phyloP scores from a whole-genome alignment of 2,888 invertebrate species.

The Macrosoma leucophasiata region DNA sequence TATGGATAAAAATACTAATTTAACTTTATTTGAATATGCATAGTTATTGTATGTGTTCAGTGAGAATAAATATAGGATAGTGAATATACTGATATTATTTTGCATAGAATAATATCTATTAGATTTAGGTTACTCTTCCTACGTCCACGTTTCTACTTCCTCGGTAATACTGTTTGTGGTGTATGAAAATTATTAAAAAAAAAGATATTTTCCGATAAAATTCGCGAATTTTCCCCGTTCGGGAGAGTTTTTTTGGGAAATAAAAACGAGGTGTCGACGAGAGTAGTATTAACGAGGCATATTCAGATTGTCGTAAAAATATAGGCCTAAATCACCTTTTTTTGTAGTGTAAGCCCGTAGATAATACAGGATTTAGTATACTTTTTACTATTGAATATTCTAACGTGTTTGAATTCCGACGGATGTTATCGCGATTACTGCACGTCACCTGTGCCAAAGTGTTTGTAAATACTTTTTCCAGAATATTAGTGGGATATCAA shows the following conservation, averaged over 20 bases:
- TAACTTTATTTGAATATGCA: slow-evolving; percentile 8
- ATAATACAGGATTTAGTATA: slow-evolving; percentile 60
- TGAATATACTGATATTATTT: slow-evolving; percentile 55
- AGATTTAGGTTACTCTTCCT: slow-evolving; percentile 39
- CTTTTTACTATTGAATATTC: slow-evolving; percentile 45
- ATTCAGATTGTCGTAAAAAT: slow-evolving; percentile 4
- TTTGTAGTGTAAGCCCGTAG: slow-evolving; percentile 64
- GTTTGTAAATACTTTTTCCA: slow-evolving; percentile 64
- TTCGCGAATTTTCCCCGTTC: slow-evolving; percentile 11
- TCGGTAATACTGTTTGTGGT: slow-evolving; percentile 13
- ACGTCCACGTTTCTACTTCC: slow-evolving; percentile 29
- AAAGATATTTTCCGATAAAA: slow-evolving; percentile 1
- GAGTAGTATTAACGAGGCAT: slow-evolving; percentile 6
- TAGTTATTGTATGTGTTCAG: slow-evolving; percentile 50
- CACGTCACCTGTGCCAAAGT: slow-evolving; percentile 66
- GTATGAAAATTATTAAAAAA: slow-evolving; percentile 8
- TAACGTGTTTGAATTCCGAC: slow-evolving; percentile 44
- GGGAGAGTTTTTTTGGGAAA: no score
- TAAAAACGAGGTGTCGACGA: no score
- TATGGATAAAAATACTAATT: slow-evolving; percentile 6
- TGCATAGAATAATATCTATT: slow-evolving; percentile 37
- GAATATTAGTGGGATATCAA: slow-evolving; percentile 38
- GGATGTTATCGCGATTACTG: slow-evolving; percentile 44
- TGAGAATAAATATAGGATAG: slow-evolving; percentile 56
- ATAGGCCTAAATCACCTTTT: slow-evolving; percentile 64